phyloP scores from a whole-genome alignment of 2,113 vertebrate species.

The Chaetops frenatus region DNA sequence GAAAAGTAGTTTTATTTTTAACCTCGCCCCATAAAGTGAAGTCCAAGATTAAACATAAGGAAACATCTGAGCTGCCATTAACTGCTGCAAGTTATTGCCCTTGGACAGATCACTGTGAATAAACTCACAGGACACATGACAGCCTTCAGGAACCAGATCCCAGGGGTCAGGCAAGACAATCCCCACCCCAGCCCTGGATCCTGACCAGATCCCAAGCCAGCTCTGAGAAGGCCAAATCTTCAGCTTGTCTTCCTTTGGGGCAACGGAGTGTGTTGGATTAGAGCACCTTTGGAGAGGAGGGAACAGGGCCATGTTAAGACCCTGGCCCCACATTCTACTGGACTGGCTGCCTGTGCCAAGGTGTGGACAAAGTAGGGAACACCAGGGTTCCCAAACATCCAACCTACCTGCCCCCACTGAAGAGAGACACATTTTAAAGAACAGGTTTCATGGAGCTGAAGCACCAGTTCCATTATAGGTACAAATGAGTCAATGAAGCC shows the following conservation, averaged over 20 bases:
- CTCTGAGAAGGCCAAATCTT: background rate
- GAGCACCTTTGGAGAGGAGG: background rate
- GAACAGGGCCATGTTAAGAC: accelerated
- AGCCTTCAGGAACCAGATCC: background rate
- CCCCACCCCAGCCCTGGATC: background rate
- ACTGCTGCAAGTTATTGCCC: background rate
- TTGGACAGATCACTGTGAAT: background rate
- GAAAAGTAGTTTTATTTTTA: background rate
- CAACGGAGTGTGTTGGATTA: background rate
- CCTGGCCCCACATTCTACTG: background rate
- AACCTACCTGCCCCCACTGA: background rate
- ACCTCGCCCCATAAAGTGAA: background rate
- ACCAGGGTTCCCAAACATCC: background rate
- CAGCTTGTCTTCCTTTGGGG: background rate
- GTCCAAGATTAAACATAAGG: background rate
- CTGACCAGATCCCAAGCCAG: background rate
- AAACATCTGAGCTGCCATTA: background rate
- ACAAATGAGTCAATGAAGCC: background rate
- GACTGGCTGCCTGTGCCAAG: background rate
- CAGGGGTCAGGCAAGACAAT: background rate
- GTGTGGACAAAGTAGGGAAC: background rate
- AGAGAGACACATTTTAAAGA: accelerated
- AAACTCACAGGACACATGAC: background rate
- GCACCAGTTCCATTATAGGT: background rate
- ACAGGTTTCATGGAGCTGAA: background rate